These are phyloP conservation scores for Dendrocincla fuliginosa DNA, from an alignment of 2,797 vertebrate genomes.

Conservation along the genomic window DNA sequence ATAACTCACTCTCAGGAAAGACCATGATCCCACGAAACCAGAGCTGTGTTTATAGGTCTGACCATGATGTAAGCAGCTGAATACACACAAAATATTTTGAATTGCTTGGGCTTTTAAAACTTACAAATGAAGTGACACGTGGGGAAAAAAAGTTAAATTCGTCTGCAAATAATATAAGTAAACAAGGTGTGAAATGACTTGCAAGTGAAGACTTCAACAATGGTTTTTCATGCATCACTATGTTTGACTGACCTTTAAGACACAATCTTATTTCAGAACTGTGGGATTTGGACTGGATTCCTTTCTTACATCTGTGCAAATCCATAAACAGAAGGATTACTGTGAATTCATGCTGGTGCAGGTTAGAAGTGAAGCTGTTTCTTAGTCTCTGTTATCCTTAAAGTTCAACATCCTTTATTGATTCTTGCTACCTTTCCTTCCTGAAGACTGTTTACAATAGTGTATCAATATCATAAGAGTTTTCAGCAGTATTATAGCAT, in stretches of 20 bases:
- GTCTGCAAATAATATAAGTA: neutral
- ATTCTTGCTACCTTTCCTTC: neutral
- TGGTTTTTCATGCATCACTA: neutral
- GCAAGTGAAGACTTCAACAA: neutral
- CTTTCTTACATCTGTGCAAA: neutral
- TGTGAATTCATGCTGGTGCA: neutral
- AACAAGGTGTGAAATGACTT: neutral
- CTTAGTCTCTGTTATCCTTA: neutral
- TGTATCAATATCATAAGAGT: neutral
- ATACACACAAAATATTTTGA: neutral
- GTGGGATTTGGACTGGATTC: neutral
- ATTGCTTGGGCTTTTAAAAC: neutral
- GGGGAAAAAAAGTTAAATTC: neutral
- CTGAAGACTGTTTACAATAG: neutral
- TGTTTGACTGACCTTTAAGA: neutral
- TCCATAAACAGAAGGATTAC: neutral
- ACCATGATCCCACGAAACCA: neutral
- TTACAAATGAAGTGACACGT: accelerated
- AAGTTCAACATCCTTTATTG: neutral
- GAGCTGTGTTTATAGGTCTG: neutral
- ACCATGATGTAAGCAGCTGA: neutral
- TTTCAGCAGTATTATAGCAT: neutral
- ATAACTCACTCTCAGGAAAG: neutral
- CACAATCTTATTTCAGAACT: neutral
- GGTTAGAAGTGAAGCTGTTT: neutral